These are phyloP conservation scores for Ophthalmolycus amberensis DNA, from an alignment of 2,113 vertebrate species.

Conservation along the genomic window DNA sequence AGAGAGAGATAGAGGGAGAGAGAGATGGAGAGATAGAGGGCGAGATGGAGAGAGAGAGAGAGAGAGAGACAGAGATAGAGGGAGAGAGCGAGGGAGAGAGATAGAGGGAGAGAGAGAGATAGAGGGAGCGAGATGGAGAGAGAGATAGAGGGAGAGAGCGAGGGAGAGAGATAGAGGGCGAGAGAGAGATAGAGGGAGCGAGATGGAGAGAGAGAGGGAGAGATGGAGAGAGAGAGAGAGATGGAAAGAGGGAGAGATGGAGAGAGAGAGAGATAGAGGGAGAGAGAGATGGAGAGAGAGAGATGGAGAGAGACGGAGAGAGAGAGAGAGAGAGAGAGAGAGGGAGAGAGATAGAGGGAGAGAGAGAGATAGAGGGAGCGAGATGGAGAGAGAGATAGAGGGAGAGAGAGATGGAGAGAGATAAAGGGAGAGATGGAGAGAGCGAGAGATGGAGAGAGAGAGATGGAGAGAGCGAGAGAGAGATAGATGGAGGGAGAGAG, in stretches of 20 bases:
- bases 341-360: neutral
- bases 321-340: no score
- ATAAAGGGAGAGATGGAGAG: neutral
- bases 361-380: neutral
- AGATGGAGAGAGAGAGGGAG: neutral
- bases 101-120: no score
- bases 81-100: neutral
- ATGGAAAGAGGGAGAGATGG: neutral
- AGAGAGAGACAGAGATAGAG: no score
- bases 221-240: neutral
- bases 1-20: neutral
- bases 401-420: neutral
- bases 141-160: neutral
- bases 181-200: neutral
- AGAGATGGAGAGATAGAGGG: neutral
- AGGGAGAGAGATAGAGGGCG: neutral
- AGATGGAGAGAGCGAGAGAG: neutral
- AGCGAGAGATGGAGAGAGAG: neutral
- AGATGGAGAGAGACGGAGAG: no score
- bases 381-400: neutral
- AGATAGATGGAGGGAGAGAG: constrained; percentile 1
- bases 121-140: no score
- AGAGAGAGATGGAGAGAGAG: neutral
- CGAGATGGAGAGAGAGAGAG: neutral
- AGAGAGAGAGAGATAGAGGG: neutral